Base-by-base conservation (phyloP, 2,888 invertebrate genomes). In the Allygus modestus region DNA sequence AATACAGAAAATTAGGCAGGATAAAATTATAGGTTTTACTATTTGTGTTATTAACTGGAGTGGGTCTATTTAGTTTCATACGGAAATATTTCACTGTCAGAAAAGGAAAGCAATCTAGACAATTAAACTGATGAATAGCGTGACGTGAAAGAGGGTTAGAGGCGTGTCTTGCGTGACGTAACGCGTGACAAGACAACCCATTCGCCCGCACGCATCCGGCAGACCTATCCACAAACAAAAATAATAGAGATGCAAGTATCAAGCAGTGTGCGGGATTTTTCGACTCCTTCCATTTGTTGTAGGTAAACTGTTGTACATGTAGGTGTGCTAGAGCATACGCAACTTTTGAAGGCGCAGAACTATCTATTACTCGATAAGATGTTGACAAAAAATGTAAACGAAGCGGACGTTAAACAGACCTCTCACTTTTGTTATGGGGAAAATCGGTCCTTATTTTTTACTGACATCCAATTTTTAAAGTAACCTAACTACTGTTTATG, bases 121-220 rank as follows among this genome's bases (percentile, higher is more conserved):
- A 46, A 46, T 46, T 46, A 46, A 12, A 46, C 46, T 46, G 46
- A 58, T 20, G 58, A 58, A 7, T 58, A 58, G 58, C 58, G 58
- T 58, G 58, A 58, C 58, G 58, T 20, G 2, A 58, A 23, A 58
- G 58, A 46, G n/a, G n/a, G n/a, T 9, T 46, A 17, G 46, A 58
- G 23, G 58, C 58, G 58, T 20, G 58, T 17, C 7, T 58, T 12
- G 58, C 58, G 58, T 58, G 58, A 23, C 23, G 58, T 7, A 23
- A 23, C 23, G 20, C 58, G 58, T 58, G 58, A 58, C 58, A 46
- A 46, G 58, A 20, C 12, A 4, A 12, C 51, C 23, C 58, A 58
- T 58, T 20, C 46, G 1, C 12, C 46, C 46, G n/a, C 46, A 46
- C 46, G 46, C n/a, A 46, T 12, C 20, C 20, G 23, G 23, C 23